A percentile compares a stretch with the other conserved stretches of the same genome.
Evolutionary conservation across 2,888 invertebrate species (phyloP).

Genomic region (Plebejus melissa): DNA sequence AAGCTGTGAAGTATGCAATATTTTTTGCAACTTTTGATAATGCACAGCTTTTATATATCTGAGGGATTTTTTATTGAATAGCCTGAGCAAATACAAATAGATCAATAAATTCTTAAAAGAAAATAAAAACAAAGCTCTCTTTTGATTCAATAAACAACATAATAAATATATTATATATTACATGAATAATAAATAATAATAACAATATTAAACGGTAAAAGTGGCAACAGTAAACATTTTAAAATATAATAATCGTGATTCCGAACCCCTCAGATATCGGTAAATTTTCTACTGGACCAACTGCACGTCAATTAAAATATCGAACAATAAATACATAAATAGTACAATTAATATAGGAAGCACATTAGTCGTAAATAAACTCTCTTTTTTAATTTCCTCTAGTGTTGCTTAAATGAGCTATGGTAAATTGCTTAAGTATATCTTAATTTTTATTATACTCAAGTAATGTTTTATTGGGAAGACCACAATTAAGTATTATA

Average conservation of each 20-base stretch:
- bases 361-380: neutral
- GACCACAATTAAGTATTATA: neutral
- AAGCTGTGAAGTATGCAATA: neutral
- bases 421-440: neutral
- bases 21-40: neutral
- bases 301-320: conserved; percentile 20
- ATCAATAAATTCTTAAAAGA: neutral
- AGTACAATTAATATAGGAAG: conserved; percentile 10
- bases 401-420: neutral
- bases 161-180: too few species aligned
- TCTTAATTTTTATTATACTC: neutral
- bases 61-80: neutral
- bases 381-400: neutral
- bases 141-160: neutral
- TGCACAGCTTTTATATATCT: conserved; percentile 1
- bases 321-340: conserved; percentile 5
- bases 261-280: conserved; percentile 4
- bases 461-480: neutral
- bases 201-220: neutral
- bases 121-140: neutral
- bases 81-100: neutral
- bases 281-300: conserved; percentile 19
- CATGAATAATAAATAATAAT: too few species aligned
- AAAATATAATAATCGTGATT: neutral
- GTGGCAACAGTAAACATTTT: neutral